phyloP scores from a whole-genome alignment of 2,888 invertebrate genomes.

The Elaeidobius kamerunicus region DNA sequence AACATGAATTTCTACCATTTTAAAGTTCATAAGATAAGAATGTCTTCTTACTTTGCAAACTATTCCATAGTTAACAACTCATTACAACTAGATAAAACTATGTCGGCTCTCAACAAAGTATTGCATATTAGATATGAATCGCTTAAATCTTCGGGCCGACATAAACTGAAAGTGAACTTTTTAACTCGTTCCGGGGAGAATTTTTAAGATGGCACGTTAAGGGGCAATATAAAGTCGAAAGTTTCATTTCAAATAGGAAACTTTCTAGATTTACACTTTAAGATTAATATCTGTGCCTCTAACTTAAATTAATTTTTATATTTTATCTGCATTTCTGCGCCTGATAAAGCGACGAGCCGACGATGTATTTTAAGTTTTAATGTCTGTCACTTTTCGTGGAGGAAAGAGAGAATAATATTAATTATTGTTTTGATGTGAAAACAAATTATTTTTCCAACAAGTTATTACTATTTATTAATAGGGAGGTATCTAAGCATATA shows the following conservation, averaged over 20 bases:
- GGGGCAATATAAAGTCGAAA: slow-evolving; percentile 20
- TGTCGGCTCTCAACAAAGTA: neutral
- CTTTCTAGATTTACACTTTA: slow-evolving; percentile 23
- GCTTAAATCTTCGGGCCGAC: slow-evolving; percentile 4
- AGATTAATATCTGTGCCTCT: slow-evolving; percentile 23
- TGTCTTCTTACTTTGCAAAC: too few relatives aligned
- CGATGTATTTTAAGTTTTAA: neutral
- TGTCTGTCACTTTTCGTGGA: neutral
- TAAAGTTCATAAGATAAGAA: too few relatives aligned
- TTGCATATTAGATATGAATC: neutral
- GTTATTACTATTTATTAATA: too few relatives aligned
- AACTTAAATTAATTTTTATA: slow-evolving; percentile 28
- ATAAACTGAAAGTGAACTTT: slow-evolving; percentile 11
- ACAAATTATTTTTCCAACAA: too few relatives aligned
- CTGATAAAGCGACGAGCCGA: neutral
- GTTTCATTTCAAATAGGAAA: slow-evolving; percentile 23
- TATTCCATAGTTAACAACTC: too few relatives aligned
- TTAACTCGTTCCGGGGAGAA: slow-evolving; percentile 4
- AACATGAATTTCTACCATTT: too few relatives aligned
- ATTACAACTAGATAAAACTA: too few relatives aligned
- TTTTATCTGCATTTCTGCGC: slow-evolving; percentile 16
- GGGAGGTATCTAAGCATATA: too few relatives aligned
- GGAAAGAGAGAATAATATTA: too few relatives aligned
- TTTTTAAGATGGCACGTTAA: slow-evolving; percentile 17
- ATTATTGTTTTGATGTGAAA: too few relatives aligned